Conservation (phyloP, 2,888 invertebrate species). For the Pseudolycoriella hygida region DNA sequence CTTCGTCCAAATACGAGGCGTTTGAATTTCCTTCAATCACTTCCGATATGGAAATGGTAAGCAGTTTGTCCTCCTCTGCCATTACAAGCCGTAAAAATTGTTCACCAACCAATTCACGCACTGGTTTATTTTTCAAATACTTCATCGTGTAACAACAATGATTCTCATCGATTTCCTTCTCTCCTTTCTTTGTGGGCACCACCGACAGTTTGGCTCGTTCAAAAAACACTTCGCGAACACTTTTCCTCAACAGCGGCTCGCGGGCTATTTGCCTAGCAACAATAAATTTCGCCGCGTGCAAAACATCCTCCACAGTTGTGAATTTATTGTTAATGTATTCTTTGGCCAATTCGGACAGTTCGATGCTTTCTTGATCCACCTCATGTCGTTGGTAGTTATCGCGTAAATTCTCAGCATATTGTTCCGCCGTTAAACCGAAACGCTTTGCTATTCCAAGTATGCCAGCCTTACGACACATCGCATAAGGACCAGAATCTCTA, state of each 20-base stretch:
- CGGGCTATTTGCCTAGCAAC: constrained; percentile 85
- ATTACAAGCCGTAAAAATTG: constrained; percentile 71
- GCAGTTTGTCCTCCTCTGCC: constrained; percentile 65
- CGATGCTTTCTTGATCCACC: constrained; percentile 79
- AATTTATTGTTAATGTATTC: constrained; percentile 54
- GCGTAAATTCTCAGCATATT: constrained; percentile 89
- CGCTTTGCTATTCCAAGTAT: constrained; percentile 71
- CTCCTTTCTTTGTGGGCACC: constrained; percentile 73
- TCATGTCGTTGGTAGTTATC: constrained; percentile 93
- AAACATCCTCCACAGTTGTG: constrained; percentile 56
- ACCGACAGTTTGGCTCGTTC: constrained; percentile 74
- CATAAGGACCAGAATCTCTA: constrained; percentile 72
- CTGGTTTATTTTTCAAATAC: constrained; percentile 84
- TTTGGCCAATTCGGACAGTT: constrained; percentile 65
- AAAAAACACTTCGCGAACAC: constrained; percentile 69
- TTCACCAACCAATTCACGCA: constrained; percentile 72
- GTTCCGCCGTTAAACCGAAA: constrained; percentile 84
- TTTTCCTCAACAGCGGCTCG: constrained; percentile 75
- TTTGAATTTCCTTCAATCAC: constrained; percentile 58
- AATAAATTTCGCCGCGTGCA: constrained; percentile 85
- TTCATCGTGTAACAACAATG: constrained; percentile 77
- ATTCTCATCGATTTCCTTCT: constrained; percentile 90
- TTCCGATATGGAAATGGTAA: constrained; percentile 56
- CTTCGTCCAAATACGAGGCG: constrained; percentile 69
- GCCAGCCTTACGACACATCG: constrained; percentile 70